phyloP scores from a whole-genome alignment of 2,888 invertebrate species.

The Aphidoletes aphidimyza region DNA sequence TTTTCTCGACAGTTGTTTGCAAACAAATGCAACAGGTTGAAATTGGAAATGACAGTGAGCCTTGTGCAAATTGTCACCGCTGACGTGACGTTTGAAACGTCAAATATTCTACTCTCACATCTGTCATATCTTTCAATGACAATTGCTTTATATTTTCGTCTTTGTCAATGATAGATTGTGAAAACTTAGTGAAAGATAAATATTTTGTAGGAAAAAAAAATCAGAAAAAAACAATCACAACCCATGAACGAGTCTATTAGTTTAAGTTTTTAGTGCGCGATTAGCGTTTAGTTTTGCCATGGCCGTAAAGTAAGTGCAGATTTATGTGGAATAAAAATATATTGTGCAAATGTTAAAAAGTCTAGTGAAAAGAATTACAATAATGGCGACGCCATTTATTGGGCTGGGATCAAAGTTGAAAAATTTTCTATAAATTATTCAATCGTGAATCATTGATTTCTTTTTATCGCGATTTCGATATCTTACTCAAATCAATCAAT shows the following conservation, averaged over 20 bases:
- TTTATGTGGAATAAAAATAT: background rate
- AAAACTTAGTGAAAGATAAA: background rate
- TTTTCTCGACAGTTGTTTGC: background rate
- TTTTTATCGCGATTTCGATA: too few species aligned
- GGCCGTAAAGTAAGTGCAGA: conserved; percentile 16
- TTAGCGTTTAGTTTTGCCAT: background rate
- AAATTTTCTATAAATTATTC: background rate
- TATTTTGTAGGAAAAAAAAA: background rate
- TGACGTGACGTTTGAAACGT: background rate
- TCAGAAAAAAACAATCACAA: background rate
- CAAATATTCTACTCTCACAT: background rate
- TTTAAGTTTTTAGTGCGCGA: background rate
- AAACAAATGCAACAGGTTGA: conserved; percentile 35
- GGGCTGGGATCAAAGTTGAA: conserved; percentile 27
- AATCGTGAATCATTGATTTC: background rate
- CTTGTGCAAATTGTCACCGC: background rate
- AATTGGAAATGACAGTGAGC: background rate
- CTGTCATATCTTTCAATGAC: background rate
- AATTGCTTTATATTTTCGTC: background rate
- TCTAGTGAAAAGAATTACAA: background rate
- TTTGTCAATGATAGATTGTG: conserved; percentile 10
- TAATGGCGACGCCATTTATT: conserved; percentile 43
- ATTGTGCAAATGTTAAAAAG: background rate
- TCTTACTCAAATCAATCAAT: background rate
- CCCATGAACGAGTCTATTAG: background rate